Percentiles rank a stretch among this genome's conserved stretches.
Evolutionary conservation across 2,113 vertebrate genomes (phyloP).

Genomic region (Mustelus asterias): DNA sequence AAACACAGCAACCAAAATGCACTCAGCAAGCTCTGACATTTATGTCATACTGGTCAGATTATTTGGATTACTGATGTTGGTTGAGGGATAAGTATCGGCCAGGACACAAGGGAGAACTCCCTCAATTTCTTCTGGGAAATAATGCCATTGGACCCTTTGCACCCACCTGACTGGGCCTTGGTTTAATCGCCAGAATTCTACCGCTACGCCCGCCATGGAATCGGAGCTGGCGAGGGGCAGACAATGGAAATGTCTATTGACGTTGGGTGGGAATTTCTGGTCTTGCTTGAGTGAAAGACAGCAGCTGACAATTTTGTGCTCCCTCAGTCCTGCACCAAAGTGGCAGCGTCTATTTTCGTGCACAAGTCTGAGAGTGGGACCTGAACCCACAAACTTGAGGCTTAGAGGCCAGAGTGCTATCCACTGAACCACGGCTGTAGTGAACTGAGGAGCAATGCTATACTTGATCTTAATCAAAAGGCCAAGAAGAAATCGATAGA

Average conservation of each 20-base stretch:
- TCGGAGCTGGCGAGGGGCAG: too few relatives aligned
- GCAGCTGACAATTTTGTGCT: background rate
- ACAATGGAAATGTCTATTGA: too few relatives aligned
- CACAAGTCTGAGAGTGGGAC: background rate
- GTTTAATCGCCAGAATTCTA: background rate
- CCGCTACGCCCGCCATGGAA: too few relatives aligned
- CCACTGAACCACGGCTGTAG: background rate
- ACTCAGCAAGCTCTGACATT: background rate
- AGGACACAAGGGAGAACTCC: background rate
- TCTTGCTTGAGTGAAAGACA: too few relatives aligned
- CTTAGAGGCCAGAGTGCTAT: background rate
- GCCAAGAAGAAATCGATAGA: background rate
- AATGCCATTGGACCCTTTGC: background rate
- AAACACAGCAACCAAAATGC: too few relatives aligned
- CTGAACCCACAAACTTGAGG: background rate
- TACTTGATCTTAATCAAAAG: background rate
- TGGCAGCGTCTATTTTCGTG: background rate
- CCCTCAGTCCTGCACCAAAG: background rate
- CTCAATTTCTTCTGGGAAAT: background rate
- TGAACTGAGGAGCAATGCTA: background rate
- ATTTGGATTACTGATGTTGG: background rate
- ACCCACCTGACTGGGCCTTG: background rate
- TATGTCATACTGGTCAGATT: background rate
- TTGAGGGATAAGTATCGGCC: background rate
- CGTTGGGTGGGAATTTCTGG: too few relatives aligned